These are phyloP conservation scores for Taeniopygia guttata DNA, from an alignment of 2,797 vertebrate genomes.

Conservation along the genomic window DNA sequence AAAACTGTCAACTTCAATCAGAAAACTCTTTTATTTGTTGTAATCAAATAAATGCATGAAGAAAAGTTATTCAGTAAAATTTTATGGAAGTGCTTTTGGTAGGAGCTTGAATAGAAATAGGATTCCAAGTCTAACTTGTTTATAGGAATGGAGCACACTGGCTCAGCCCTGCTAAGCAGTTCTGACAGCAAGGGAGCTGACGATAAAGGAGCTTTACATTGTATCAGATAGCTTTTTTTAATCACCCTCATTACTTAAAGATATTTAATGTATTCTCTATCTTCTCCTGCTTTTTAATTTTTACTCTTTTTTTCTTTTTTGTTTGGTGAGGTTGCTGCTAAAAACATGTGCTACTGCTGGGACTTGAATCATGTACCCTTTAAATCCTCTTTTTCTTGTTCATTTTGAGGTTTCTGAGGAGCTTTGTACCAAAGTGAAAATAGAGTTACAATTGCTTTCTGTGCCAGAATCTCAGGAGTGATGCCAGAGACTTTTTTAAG, in stretches of 20 bases:
- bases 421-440: background rate
- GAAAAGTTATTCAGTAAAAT: background rate
- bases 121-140: background rate
- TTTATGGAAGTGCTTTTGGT: background rate
- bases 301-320: background rate
- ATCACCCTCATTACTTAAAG: background rate
- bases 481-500: background rate
- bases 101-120: background rate
- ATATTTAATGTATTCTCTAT: background rate
- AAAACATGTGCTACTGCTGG: background rate
- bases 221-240: background rate
- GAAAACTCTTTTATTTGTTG: constrained; percentile 24
- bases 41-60: constrained; percentile 23
- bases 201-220: background rate
- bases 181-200: background rate
- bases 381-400: background rate
- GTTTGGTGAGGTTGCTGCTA: background rate
- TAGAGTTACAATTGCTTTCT: background rate
- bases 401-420: background rate
- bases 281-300: rapidly evolving
- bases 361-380: background rate
- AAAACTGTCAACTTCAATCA: constrained; percentile 38
- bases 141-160: background rate
- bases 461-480: background rate
- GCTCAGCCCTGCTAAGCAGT: background rate